A percentile compares a stretch with the other conserved stretches of the same genome.
Conservation (phyloP, 2,113 vertebrate species). For the Thamnaconus septentrionalis region DNA sequence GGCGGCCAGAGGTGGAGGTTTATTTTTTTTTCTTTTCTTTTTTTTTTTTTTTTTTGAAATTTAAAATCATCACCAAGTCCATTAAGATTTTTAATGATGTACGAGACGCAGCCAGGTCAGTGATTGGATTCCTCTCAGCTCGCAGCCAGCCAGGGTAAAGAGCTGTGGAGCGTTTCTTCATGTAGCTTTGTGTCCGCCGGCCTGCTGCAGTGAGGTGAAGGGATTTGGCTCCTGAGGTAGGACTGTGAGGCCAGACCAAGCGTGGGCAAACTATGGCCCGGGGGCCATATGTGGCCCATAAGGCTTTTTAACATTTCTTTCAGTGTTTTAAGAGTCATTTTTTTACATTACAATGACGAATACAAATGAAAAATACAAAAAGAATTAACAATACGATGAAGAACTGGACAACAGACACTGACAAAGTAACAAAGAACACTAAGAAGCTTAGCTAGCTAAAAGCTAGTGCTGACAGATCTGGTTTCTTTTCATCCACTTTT, state of each 20-base stretch:
- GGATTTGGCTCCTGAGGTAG: slow-evolving; percentile 21
- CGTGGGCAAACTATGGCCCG: slow-evolving; percentile 3
- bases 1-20: neutral
- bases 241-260: slow-evolving; percentile 59
- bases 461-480: no score
- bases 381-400: no score
- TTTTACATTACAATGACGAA: no score
- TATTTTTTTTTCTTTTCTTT: no score
- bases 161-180: slow-evolving; percentile 25
- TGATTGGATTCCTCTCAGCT: neutral
- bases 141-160: no score
- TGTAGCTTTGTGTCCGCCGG: slow-evolving; percentile 18
- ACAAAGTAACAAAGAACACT: no score
- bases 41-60: neutral
- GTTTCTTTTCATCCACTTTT: no score
- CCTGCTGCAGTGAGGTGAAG: slow-evolving; percentile 30
- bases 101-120: neutral
- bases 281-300: no score
- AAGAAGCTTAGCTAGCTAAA: no score
- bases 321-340: slow-evolving; percentile 25
- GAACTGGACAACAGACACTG: no score
- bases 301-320: slow-evolving; percentile 40
- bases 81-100: neutral
- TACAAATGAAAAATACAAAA: no score
- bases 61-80: neutral